Conservation (phyloP, 2,113 vertebrate species). For the Arothron firmamentum region DNA sequence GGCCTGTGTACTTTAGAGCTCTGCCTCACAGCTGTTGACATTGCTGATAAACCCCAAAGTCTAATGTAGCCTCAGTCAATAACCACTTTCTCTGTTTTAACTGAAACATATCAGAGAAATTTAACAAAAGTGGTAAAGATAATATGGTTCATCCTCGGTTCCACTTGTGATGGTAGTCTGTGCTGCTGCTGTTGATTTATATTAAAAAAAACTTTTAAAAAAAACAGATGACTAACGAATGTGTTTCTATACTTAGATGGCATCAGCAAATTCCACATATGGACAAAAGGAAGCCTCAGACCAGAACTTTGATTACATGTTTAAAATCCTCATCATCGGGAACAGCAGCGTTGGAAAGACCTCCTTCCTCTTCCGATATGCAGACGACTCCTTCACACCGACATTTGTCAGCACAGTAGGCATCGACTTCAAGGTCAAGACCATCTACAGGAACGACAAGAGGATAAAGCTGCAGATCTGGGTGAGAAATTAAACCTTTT, state of each 20-base stretch:
- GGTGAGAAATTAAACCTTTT: conserved; percentile 72
- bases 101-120: no score
- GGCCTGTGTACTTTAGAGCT: not conserved
- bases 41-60: not conserved
- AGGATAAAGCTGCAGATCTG: conserved; percentile 92
- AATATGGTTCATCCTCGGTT: not conserved
- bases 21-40: not conserved
- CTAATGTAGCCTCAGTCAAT: not conserved
- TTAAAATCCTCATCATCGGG: conserved; percentile 88
- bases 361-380: conserved; percentile 91
- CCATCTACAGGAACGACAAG: conserved; percentile 87
- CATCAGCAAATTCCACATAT: conserved; percentile 88
- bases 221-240: conserved; percentile 1
- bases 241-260: conserved; percentile 78
- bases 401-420: conserved; percentile 91
- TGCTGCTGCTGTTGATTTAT: not conserved
- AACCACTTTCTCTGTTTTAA: not conserved
- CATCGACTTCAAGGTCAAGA: conserved; percentile 94
- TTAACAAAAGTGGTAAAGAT: not conserved
- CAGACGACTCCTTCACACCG: conserved; percentile 87
- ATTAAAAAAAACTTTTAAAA: not conserved
- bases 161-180: not conserved
- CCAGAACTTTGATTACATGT: conserved; percentile 95
- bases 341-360: conserved; percentile 92
- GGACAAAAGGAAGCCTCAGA: conserved; percentile 85